Evolutionary conservation across 1,140 invertebrate genomes (phyloP).

Genomic region (Lucilia cuprina): DNA sequence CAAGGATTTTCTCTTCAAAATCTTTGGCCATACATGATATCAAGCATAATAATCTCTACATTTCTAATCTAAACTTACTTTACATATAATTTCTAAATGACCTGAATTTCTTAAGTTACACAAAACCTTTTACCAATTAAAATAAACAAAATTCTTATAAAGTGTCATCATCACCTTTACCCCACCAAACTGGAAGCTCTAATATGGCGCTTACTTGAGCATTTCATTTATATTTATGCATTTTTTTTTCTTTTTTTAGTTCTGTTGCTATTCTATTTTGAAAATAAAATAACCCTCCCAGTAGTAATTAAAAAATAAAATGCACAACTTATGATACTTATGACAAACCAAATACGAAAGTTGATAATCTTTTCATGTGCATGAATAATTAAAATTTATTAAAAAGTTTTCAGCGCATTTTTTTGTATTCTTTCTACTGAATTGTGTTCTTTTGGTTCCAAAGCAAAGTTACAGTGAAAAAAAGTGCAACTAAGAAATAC

Average conservation of each 20-base stretch:
- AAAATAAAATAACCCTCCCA: background rate
- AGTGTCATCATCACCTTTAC: background rate
- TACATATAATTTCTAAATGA: background rate
- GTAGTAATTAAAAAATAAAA: conserved; percentile 35
- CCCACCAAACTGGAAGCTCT: background rate
- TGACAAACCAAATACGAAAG: conserved; percentile 32
- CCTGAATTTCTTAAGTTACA: background rate
- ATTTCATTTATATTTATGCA: too few species aligned
- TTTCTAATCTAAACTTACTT: background rate
- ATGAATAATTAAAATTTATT: conserved; percentile 42
- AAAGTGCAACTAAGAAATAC: background rate
- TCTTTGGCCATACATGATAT: too few species aligned
- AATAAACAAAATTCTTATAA: background rate
- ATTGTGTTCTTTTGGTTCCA: too few species aligned
- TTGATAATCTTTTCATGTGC: conserved; percentile 41
- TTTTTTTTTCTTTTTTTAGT: background rate
- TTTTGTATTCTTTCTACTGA: too few species aligned
- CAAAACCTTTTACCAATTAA: background rate
- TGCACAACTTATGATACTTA: conserved; percentile 33
- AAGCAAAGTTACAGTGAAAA: background rate
- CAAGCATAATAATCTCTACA: too few species aligned
- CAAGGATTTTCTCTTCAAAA: too few species aligned
- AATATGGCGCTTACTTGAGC: too few species aligned
- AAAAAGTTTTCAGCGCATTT: conserved; percentile 5
- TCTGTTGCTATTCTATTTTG: background rate